These are phyloP conservation scores for Diprion similis DNA, from an alignment of 1,140 invertebrate species.

Conservation along the genomic window DNA sequence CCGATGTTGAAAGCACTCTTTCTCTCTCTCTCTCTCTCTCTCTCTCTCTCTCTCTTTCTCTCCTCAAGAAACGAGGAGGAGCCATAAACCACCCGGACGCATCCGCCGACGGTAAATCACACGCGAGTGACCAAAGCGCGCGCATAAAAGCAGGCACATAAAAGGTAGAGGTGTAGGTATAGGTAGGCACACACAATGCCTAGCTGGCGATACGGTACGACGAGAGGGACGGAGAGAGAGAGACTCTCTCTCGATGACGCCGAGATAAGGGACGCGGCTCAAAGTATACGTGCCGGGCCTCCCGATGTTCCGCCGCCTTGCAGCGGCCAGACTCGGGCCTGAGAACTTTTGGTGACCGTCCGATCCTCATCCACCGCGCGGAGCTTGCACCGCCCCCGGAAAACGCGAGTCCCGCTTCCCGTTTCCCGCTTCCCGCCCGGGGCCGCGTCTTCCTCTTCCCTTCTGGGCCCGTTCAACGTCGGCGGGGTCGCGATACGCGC, in stretches of 20 bases:
- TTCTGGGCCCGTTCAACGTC: neutral
- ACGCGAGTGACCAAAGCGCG: neutral
- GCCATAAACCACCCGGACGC: slow-evolving; percentile 6
- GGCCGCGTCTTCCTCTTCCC: slow-evolving; percentile 26
- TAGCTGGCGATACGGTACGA: slow-evolving; percentile 7
- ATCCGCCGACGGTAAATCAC: slow-evolving; percentile 3
- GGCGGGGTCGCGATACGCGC: neutral
- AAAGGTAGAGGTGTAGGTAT: slow-evolving; percentile 10
- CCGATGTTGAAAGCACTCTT: too few relatives aligned
- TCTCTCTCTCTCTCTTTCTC: too few relatives aligned
- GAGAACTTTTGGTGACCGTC: slow-evolving; percentile 58
- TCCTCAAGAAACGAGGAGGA: neutral
- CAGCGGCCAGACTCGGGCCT: slow-evolving; percentile 44
- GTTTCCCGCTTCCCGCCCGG: slow-evolving; percentile 9
- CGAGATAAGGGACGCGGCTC: slow-evolving; percentile 59
- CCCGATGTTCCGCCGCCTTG: slow-evolving; percentile 47
- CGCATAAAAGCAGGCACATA: neutral
- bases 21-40: too few relatives aligned
- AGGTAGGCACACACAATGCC: neutral
- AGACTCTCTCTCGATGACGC: slow-evolving; percentile 51
- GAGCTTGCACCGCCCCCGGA: slow-evolving; percentile 13
- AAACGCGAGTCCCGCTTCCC: slow-evolving; percentile 18
- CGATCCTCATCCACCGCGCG: slow-evolving; percentile 18
- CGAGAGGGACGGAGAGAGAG: slow-evolving; percentile 39
- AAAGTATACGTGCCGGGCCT: slow-evolving; percentile 60